These are phyloP conservation scores for Synanceia verrucosa DNA, from an alignment of 2,797 vertebrate species.

Conservation along the genomic window DNA sequence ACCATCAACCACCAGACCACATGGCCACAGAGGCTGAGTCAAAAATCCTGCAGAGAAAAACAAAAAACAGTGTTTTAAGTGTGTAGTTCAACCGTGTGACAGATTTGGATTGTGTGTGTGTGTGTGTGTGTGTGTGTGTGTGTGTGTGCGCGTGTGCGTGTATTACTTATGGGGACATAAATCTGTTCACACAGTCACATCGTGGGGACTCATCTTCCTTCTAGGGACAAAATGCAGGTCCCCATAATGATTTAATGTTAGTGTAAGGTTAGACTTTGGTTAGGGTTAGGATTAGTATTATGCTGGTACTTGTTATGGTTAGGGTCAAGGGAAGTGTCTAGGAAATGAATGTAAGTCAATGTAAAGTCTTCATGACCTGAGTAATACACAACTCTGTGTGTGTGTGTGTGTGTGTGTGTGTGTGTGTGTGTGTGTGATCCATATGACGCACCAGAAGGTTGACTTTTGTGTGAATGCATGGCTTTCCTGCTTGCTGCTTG, in stretches of 20 bases:
- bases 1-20: constrained; percentile 12
- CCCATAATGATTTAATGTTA: too few relatives aligned
- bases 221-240: too few relatives aligned
- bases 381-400: too few relatives aligned
- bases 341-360: too few relatives aligned
- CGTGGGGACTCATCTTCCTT: too few relatives aligned
- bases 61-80: background rate
- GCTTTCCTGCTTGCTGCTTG: background rate
- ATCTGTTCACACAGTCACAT: too few relatives aligned
- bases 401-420: constrained; percentile 16
- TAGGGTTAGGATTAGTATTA: too few relatives aligned
- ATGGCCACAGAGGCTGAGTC: constrained; percentile 18
- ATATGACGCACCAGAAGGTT: constrained; percentile 57
- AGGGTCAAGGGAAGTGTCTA: too few relatives aligned
- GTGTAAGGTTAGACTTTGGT: too few relatives aligned
- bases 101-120: background rate
- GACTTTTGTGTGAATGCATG: constrained; percentile 1
- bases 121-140: background rate
- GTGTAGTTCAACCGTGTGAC: background rate
- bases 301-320: too few relatives aligned
- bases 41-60: constrained; percentile 32
- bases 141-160: background rate
- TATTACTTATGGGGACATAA: too few relatives aligned
- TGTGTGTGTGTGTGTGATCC: constrained; percentile 31
- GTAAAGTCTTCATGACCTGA: too few relatives aligned